These are phyloP conservation scores for Gymnothorax javanicus DNA, from an alignment of 2,797 vertebrate species.

Conservation along the genomic window DNA sequence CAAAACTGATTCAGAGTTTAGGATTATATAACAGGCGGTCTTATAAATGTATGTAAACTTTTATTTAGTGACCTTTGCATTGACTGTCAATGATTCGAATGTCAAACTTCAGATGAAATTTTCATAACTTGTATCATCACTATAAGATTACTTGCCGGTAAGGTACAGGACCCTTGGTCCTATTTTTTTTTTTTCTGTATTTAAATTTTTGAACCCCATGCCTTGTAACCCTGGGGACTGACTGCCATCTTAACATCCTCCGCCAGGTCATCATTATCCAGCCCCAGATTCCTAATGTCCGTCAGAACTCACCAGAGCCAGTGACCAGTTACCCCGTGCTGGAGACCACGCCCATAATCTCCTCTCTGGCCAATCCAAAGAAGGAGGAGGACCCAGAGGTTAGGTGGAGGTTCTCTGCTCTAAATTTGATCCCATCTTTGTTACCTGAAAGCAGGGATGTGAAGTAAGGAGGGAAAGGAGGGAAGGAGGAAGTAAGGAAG, in stretches of 20 bases:
- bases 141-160: too few species aligned
- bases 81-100: too few species aligned
- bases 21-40: too few species aligned
- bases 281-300: constrained; percentile 79
- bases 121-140: too few species aligned
- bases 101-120: too few species aligned
- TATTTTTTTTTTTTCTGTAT: not conserved
- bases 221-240: not conserved
- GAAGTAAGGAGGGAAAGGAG: too few species aligned
- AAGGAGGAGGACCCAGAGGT: constrained; percentile 88
- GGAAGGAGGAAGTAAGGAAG: too few species aligned
- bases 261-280: constrained; percentile 93
- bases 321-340: constrained; percentile 73
- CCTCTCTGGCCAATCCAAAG: constrained; percentile 77
- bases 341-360: constrained; percentile 71
- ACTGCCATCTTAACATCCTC: not conserved
- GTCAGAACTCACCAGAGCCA: constrained; percentile 72
- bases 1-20: too few species aligned
- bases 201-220: not conserved
- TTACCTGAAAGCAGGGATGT: not conserved
- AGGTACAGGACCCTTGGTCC: too few species aligned
- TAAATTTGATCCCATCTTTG: not conserved
- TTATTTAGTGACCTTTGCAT: too few species aligned
- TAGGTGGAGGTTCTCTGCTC: constrained; percentile 31
- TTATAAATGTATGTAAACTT: too few species aligned